Base-by-base conservation (phyloP, 2,888 invertebrate genomes). In the Platynereis dumerilii region DNA sequence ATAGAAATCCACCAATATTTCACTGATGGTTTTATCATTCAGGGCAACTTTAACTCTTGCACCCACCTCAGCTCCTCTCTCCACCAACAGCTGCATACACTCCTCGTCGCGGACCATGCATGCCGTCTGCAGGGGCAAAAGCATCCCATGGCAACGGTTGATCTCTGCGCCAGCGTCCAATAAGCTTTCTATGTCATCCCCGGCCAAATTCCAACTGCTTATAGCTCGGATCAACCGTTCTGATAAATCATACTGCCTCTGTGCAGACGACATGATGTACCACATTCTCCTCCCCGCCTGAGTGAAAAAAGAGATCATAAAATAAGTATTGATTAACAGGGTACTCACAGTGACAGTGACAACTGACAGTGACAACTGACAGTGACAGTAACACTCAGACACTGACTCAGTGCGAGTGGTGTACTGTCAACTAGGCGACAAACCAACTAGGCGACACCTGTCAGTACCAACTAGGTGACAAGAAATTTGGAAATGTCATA, bases 121-220 rank as follows among this genome's bases (percentile, higher is more conserved):
- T 10, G 83, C 81, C 72, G 80, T 81, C 59, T 83, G 83, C 15
- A 83, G 72, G 0, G 83, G 83, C 48, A 83, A 69, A 57, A 83
- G 67, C 0, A 79, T 80, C n/a, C 83, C 83, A 68, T 83, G 82
- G 2, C 72, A 69, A 29, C 77, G 69, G 68, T 83, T 83, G 15
- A 83, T 78, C 70, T 82, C 82, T 15, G 82, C 83, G 7, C 83
- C 82, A 62, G 66, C 52, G 29, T 78, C 74, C 27, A 83, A 76
- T 26, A 82, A 69, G 2, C 77, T 72, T 66, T 79, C 78, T 2
- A 81, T 74, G 66, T 80, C 77, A 12, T 67, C 69, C 22, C 71
- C 71, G n/a, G 73, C 64, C 20, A 73, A 71, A 29, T 72, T 69
- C 77, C 80, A 79, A 63, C 78, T 72, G 71, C 77, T 78, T 54